Conservation (phyloP, 2,888 invertebrate species). For the Halocaridina rubra region DNA sequence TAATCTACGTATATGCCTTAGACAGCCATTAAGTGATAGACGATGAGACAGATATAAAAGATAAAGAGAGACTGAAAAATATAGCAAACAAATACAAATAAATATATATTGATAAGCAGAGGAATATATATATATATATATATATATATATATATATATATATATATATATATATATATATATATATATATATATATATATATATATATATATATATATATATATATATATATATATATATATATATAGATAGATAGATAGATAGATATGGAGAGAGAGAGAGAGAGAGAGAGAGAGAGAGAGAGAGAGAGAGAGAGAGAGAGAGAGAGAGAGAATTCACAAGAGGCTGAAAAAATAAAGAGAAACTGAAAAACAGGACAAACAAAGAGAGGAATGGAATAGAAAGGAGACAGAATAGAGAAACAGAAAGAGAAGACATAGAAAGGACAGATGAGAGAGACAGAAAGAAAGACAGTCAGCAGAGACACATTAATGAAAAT, state of each 20-base stretch:
- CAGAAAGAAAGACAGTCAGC: background rate
- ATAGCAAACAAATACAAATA: background rate
- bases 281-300: background rate
- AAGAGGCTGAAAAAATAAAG: background rate
- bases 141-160: background rate
- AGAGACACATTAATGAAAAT: background rate
- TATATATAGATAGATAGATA: no score
- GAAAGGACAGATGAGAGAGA: background rate
- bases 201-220: slow-evolving; percentile 5
- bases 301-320: background rate
- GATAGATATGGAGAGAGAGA: no score
- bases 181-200: no score
- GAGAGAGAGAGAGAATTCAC: no score
- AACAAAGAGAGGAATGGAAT: background rate
- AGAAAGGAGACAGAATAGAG: background rate
- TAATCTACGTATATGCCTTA: no score
- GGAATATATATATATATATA: background rate
- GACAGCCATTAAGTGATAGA: no score
- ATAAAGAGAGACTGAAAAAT: background rate
- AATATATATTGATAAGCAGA: background rate
- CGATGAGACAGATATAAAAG: background rate
- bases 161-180: background rate
- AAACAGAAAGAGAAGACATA: background rate
- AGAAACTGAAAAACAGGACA: background rate
- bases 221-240: slow-evolving; percentile 14